Base-by-base conservation (phyloP, 2,113 vertebrate genomes). In the Abramis brama region DNA sequence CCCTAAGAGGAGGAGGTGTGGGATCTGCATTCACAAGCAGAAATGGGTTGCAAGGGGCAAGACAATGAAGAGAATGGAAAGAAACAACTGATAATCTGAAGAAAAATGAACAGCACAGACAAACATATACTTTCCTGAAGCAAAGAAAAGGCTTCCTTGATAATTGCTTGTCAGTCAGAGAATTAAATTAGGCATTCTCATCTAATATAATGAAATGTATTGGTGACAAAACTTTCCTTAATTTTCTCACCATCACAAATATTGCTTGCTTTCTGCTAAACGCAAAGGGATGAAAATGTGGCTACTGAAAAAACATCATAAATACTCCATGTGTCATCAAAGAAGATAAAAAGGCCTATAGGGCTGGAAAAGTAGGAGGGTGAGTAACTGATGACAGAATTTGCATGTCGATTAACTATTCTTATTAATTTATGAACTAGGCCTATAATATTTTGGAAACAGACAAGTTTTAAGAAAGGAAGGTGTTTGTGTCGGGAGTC, bases 21-120 rank as follows among this genome's bases (percentile, higher is more conserved):
- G 85, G 57, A 66, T 82, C 60, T 75, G 43, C 79, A 82, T 76
- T 82, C 57, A 62, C 85, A 82, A 82, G 45, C 70, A 86, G 79
- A 75, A 74, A 80, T 75, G 30, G 78, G 79, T 19, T n/a, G 43
- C 23, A 59, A 62, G 21, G 82, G 52, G 70, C 3, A 45, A 81
- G 57, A 76, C 76, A 68, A 21, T 62, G 59, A 21, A 74, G 52
- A 74, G 27, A 82, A 33, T 19, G 25, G 50, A 66, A 76, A 76
- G n/a, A 64, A 66, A 60, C 19, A 45, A 79, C 50, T 57, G 30
- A 47, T 52, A 60, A 85, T 27, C 33, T 55, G 66, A 66, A 45
- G 75, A 57, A 82, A 64, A 82, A 86, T 39, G 12, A 82, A 57
- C 5, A 76, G n/a, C 30, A 43, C 60, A 62, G 27, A 57, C 13